Percentiles rank a stretch among this genome's conserved stretches.
These are phyloP conservation scores for Euplagia quadripunctaria DNA, from an alignment of 2,888 invertebrate genomes.

Conservation along the genomic window DNA sequence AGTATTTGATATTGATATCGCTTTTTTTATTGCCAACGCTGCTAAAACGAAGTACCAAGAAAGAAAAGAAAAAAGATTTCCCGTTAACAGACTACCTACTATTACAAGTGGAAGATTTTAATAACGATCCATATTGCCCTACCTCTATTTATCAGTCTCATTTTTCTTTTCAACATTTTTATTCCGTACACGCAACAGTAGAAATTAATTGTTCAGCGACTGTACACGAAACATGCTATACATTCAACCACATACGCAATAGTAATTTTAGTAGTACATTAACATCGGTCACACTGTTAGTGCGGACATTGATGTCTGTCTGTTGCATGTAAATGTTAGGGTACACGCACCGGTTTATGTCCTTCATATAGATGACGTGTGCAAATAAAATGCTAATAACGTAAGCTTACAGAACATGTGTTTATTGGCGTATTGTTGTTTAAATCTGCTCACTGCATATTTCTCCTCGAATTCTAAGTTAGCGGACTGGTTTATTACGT, in stretches of 20 bases:
- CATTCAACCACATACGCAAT: neutral
- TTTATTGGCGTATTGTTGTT: neutral
- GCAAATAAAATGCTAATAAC: neutral
- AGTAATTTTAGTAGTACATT: slow-evolving; percentile 15
- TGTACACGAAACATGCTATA: neutral
- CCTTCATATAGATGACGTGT: neutral
- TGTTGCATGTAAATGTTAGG: slow-evolving; percentile 13
- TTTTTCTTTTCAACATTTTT: neutral
- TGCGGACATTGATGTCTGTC: slow-evolving; percentile 30
- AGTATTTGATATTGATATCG: neutral
- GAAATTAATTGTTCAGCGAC: neutral
- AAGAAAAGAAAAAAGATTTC: too few relatives aligned
- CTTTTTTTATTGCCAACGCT: neutral
- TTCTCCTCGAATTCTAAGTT: neutral
- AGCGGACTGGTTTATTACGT: too few relatives aligned
- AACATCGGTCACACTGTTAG: slow-evolving; percentile 31
- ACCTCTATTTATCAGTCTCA: too few relatives aligned
- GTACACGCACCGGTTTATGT: neutral
- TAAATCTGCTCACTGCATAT: neutral
- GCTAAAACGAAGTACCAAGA: too few relatives aligned
- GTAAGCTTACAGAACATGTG: neutral
- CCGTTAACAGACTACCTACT: too few relatives aligned
- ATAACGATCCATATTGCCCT: too few relatives aligned
- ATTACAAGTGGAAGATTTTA: too few relatives aligned
- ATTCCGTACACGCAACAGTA: neutral